phyloP scores from a whole-genome alignment of 2,888 invertebrate species.

The Eristalis pertinax region DNA sequence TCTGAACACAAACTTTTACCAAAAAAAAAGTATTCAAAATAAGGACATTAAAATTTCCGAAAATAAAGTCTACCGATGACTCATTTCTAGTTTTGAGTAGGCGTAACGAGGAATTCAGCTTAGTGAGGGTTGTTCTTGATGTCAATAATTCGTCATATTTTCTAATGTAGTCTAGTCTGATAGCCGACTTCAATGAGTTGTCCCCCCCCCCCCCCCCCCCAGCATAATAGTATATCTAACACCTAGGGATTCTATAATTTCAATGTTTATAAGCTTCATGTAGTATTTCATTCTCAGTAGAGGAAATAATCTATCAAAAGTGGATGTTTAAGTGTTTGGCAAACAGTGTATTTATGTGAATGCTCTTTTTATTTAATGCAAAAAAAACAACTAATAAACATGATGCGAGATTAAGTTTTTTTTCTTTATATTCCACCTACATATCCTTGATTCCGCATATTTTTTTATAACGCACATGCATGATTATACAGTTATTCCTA shows the following conservation, averaged over 20 bases:
- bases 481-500: slow-evolving; percentile 22
- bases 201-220: neutral
- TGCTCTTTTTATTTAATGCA: neutral
- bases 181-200: neutral
- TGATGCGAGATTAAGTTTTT: neutral
- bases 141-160: too few relatives aligned
- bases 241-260: neutral
- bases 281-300: neutral
- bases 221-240: neutral
- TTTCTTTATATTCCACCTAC: slow-evolving; percentile 19
- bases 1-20: too few relatives aligned
- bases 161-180: too few relatives aligned
- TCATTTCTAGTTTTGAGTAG: too few relatives aligned
- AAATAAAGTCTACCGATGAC: too few relatives aligned
- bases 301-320: neutral
- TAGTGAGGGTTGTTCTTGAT: too few relatives aligned
- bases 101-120: too few relatives aligned
- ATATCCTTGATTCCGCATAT: slow-evolving; percentile 29
- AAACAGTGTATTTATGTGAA: neutral
- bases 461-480: slow-evolving; percentile 41
- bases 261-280: neutral
- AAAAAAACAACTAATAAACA: slow-evolving; percentile 1
- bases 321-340: neutral
- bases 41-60: too few relatives aligned
- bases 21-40: too few relatives aligned